Base-by-base conservation (phyloP, 2,888 invertebrate genomes). In the Drosophila monieri region DNA sequence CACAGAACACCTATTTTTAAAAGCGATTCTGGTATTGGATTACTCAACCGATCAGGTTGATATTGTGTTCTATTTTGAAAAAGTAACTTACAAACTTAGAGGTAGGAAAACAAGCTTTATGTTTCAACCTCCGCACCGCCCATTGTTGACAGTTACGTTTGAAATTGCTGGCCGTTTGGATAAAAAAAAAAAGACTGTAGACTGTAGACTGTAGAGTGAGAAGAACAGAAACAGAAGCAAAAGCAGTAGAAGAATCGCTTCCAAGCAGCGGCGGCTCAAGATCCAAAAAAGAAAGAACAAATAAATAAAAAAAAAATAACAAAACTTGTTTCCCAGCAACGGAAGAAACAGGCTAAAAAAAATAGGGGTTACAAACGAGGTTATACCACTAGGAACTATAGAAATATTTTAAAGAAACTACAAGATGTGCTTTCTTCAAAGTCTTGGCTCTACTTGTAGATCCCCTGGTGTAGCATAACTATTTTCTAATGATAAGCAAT, bases 91-190 rank as follows among this genome's bases (percentile, higher is more conserved):
- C 27, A 27, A 27, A 9, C 35, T 35, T 1, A 35, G n/a, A 6
- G 35, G 14, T 35, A 6, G n/a, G 6, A 35, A 35, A 35, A 35
- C 39, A 41, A 41, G 18, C 15, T 41, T 41, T 41, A 41, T 41
- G 54, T 74, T 80, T 57, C 64, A 57, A 51, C 61, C 67, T 76
- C 59, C 15, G 30, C 48, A 30, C 4, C 41, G 21, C 27, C 65
- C 52, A 84, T 77, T 84, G 87, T 86, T 86, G 86, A 72, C 87
- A 81, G 87, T 84, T 81, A 86, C 80, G 85, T 86, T 81, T 80
- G 61, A 80, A 86, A 81, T 76, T 43, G 49, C 48, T 30, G 43
- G 27, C 43, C 41, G 27, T 27, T 54, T 21, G 18, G 18, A 1
- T 18, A 2, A 18, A 18, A 18, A 18, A 1, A 18, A 18, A 18